Conservation (phyloP, 1,140 invertebrate species). For the Tetragonula clypearis region DNA sequence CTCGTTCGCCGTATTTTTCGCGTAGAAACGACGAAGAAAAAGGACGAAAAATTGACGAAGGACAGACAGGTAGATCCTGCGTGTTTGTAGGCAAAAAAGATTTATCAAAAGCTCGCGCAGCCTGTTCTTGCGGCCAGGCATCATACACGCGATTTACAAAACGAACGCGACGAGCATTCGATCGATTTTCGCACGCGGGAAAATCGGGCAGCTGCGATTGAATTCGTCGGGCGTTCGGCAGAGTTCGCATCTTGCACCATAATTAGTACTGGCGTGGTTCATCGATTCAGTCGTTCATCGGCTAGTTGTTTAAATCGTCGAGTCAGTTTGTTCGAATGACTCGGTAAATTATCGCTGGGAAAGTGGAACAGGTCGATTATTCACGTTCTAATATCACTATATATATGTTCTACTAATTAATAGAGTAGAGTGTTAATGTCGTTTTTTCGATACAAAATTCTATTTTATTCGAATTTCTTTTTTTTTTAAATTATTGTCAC, state of each 20-base stretch:
- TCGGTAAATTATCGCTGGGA: neutral
- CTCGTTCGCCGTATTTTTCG: neutral
- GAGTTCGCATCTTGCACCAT: neutral
- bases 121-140: neutral
- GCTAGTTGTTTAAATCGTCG: constrained; percentile 19
- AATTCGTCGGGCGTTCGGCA: neutral
- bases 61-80: neutral
- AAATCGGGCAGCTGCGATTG: constrained; percentile 8
- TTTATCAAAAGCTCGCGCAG: neutral
- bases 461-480: too few relatives aligned
- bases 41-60: neutral
- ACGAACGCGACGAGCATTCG: constrained; percentile 12
- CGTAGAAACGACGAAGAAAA: neutral
- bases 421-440: too few relatives aligned
- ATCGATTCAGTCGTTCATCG: constrained; percentile 27
- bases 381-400: too few relatives aligned
- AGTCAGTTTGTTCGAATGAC: constrained; percentile 8
- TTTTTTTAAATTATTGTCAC: too few relatives aligned
- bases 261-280: constrained; percentile 29
- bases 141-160: constrained; percentile 18
- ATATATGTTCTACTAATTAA: neutral
- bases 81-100: neutral
- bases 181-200: constrained; percentile 1
- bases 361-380: neutral
- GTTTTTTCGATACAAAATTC: too few relatives aligned